These are phyloP conservation scores for Drosophila nr. perissopoda DNA, from an alignment of 2,888 invertebrate species.

Conservation along the genomic window DNA sequence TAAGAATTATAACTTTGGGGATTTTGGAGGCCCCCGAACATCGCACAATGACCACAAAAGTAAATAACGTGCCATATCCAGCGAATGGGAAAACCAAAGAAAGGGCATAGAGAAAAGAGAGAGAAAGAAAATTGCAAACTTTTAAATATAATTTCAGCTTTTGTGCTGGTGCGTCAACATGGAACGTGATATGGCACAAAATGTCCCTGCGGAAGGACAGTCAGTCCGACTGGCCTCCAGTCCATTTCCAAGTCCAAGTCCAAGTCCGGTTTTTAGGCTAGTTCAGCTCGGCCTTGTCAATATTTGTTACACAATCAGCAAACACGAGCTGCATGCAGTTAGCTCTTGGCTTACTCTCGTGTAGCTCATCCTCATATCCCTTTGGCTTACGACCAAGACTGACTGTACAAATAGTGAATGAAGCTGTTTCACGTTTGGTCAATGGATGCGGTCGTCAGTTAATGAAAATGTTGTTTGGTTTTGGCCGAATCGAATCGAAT, in stretches of 20 bases:
- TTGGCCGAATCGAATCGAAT: constrained; percentile 32
- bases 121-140: constrained; percentile 42
- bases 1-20: constrained; percentile 80
- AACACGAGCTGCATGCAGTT: constrained; percentile 50
- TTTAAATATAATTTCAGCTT: constrained; percentile 80
- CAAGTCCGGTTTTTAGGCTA: constrained; percentile 27
- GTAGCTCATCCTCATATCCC: constrained; percentile 5
- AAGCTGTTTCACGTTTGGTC: constrained; percentile 30
- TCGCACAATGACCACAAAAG: constrained; percentile 77
- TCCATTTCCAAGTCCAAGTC: constrained; percentile 1
- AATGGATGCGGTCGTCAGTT: constrained; percentile 9
- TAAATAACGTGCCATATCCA: constrained; percentile 64
- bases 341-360: constrained; percentile 34
- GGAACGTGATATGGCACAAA: constrained; percentile 74
- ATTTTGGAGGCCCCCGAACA: constrained; percentile 57
- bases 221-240: not conserved
- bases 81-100: constrained; percentile 5
- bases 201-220: constrained; percentile 56
- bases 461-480: constrained; percentile 63
- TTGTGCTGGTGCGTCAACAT: constrained; percentile 79
- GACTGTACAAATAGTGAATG: constrained; percentile 42
- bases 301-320: constrained; percentile 78
- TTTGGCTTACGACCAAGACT: constrained; percentile 24
- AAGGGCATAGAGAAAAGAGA: not conserved
- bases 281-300: constrained; percentile 63